phyloP scores from a whole-genome alignment of 2,113 vertebrate genomes.

The Thermophis baileyi region DNA sequence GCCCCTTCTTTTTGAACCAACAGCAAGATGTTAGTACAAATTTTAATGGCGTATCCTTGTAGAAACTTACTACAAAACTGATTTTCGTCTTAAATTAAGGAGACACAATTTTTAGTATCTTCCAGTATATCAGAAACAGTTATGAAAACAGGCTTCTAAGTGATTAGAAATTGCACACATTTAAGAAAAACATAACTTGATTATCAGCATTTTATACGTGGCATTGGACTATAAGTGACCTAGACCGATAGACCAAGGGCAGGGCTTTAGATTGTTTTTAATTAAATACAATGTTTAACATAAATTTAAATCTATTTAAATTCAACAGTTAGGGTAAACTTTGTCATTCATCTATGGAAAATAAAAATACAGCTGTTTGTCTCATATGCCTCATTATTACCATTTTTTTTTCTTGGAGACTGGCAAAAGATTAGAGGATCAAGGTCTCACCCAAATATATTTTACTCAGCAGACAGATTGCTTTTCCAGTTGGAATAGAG shows the following conservation, averaged over 20 bases:
- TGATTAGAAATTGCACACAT: background rate
- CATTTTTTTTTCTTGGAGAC: background rate
- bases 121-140: background rate
- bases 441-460: background rate
- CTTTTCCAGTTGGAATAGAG: background rate
- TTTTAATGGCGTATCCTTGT: background rate
- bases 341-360: background rate
- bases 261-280: background rate
- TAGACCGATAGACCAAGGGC: background rate
- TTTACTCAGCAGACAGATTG: background rate
- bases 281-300: background rate
- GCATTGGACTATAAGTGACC: background rate
- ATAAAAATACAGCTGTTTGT: background rate
- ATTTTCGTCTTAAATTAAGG: background rate
- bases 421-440: background rate
- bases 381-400: background rate
- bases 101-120: background rate
- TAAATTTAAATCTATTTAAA: background rate
- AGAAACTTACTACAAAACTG: background rate
- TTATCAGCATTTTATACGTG: background rate
- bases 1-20: background rate
- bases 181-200: background rate
- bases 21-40: background rate
- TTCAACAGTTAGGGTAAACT: background rate
- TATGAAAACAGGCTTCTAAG: background rate